Conservation (phyloP, 2,113 vertebrate genomes). For the Cyanistes caeruleus region DNA sequence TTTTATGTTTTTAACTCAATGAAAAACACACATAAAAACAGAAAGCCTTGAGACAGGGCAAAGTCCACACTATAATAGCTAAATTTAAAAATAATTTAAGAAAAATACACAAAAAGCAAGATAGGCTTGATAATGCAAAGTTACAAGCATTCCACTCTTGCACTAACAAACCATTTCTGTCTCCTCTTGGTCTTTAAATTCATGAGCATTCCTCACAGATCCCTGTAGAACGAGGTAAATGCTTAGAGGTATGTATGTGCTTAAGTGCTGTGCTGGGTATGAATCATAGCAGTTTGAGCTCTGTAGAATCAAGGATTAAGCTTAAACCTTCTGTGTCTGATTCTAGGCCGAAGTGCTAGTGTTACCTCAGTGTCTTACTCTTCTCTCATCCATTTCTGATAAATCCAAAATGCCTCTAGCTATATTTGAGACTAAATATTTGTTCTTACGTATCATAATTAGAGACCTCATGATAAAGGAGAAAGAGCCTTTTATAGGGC, state of each 20-base stretch:
- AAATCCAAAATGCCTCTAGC: not conserved
- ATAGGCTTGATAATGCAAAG: not conserved
- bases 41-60: not conserved
- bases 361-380: not conserved
- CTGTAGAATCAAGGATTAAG: not conserved
- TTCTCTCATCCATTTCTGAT: not conserved
- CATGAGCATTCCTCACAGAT: not conserved
- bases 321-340: not conserved
- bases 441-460: not conserved
- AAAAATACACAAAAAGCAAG: not conserved
- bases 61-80: not conserved
- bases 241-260: not conserved
- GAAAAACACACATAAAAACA: not conserved
- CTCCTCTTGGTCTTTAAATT: not conserved
- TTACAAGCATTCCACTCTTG: not conserved
- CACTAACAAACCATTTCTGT: not conserved
- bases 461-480: not conserved
- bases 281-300: not conserved
- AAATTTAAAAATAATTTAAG: not conserved
- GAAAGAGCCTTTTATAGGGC: not conserved
- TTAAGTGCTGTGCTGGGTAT: not conserved
- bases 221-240: not conserved
- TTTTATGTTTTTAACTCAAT: not conserved
- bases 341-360: not conserved
- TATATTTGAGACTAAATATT: not conserved